These are phyloP conservation scores for Oscheius myriophilus DNA, from an alignment of 2,888 invertebrate genomes.

Conservation along the genomic window DNA sequence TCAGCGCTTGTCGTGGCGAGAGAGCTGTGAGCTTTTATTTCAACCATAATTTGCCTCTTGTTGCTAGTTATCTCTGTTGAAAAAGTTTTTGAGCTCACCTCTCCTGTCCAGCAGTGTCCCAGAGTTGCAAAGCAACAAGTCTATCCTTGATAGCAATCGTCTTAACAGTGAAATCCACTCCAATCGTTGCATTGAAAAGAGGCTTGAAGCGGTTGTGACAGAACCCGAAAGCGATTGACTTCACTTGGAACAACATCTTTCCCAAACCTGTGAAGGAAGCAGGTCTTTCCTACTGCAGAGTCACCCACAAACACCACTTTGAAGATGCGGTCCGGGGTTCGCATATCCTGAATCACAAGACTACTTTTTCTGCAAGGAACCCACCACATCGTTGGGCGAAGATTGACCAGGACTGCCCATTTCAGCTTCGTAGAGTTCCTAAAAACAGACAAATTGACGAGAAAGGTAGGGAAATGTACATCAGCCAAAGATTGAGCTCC, in stretches of 20 bases:
- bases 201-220: slow-evolving; percentile 74
- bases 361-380: not conserved
- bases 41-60: too few relatives aligned
- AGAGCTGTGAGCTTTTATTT: too few relatives aligned
- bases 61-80: too few relatives aligned
- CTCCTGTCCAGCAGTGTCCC: slow-evolving; percentile 76
- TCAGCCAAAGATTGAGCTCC: slow-evolving; percentile 31
- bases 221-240: slow-evolving; percentile 67
- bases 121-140: slow-evolving; percentile 73
- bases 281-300: slow-evolving; percentile 76
- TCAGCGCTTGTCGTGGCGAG: too few relatives aligned
- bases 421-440: slow-evolving; percentile 30
- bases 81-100: too few relatives aligned
- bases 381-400: not conserved
- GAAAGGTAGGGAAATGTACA: slow-evolving; percentile 6
- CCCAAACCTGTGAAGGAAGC: slow-evolving; percentile 73
- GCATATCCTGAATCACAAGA: slow-evolving; percentile 45
- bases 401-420: slow-evolving; percentile 14
- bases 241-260: not conserved
- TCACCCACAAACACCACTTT: slow-evolving; percentile 76
- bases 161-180: slow-evolving; percentile 76
- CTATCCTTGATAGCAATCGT: slow-evolving; percentile 64
- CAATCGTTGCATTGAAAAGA: slow-evolving; percentile 75
- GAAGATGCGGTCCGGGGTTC: slow-evolving; percentile 73
- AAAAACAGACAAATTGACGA: not conserved